Evolutionary conservation across 1,140 invertebrate species (phyloP).

Genomic region (Papilio machaon): DNA sequence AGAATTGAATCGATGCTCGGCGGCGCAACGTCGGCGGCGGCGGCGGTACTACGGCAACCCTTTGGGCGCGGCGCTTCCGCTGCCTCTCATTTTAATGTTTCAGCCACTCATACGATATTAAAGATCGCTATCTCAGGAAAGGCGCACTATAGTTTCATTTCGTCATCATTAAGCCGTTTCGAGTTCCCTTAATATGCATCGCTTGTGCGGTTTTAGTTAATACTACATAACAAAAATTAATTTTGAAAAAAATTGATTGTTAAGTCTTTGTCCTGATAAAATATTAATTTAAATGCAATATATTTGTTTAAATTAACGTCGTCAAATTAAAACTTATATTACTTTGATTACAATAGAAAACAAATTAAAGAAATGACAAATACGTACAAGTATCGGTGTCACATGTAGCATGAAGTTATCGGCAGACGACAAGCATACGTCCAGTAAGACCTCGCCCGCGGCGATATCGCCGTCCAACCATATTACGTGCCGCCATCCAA

Average conservation of each 20-base stretch:
- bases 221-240: background rate
- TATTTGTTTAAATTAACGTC: too few relatives aligned
- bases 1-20: conserved; percentile 57
- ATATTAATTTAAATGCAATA: too few relatives aligned
- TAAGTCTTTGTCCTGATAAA: too few relatives aligned
- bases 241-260: background rate
- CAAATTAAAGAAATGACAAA: background rate
- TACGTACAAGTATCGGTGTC: too few relatives aligned
- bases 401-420: background rate
- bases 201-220: background rate
- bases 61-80: conserved; percentile 69
- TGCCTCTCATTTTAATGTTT: conserved; percentile 66
- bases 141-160: conserved; percentile 69
- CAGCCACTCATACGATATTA: conserved; percentile 77
- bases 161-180: conserved; percentile 73
- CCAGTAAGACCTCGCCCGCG: conserved; percentile 64
- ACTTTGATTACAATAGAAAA: background rate
- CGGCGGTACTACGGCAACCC: conserved; percentile 55
- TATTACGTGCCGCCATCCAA: conserved; percentile 68
- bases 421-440: conserved; percentile 48
- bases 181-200: conserved; percentile 35
- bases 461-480: conserved; percentile 63
- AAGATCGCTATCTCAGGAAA: conserved; percentile 77
- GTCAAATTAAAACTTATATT: too few relatives aligned
- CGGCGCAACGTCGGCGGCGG: conserved; percentile 42